Conservation (phyloP, 2,888 invertebrate genomes). For the Selenia dentaria region DNA sequence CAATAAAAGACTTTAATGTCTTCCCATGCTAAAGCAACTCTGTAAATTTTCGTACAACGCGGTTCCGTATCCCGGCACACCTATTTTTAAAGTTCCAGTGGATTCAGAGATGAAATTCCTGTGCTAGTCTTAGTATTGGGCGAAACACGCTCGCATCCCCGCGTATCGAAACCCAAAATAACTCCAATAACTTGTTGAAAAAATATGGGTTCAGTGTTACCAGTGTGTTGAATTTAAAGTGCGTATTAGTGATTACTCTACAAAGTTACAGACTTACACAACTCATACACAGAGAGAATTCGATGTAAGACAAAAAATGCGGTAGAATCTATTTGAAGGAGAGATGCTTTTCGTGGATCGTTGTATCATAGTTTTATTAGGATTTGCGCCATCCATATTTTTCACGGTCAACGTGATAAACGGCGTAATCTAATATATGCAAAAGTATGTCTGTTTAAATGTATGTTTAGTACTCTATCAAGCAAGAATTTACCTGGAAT, state of each 20-base stretch:
- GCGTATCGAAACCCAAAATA: conserved; percentile 36
- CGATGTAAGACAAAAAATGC: conserved; percentile 46
- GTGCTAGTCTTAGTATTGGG: conserved; percentile 73
- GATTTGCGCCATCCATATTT: conserved; percentile 9
- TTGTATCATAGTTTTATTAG: conserved; percentile 22
- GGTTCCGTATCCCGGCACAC: conserved; percentile 51
- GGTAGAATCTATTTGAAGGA: conserved; percentile 40
- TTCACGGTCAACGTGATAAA: conserved; percentile 14
- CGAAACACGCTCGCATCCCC: conserved; percentile 50
- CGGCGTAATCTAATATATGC: no score
- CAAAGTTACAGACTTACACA: conserved; percentile 36
- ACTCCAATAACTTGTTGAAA: conserved; percentile 31
- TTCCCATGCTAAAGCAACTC: conserved; percentile 28
- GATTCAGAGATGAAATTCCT: conserved; percentile 75
- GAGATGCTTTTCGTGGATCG: conserved; percentile 22
- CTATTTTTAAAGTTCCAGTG: conserved; percentile 85
- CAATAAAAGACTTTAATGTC: conserved; percentile 30
- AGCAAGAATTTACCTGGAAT: no score
- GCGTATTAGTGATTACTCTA: conserved; percentile 50
- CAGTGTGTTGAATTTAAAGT: conserved; percentile 58
- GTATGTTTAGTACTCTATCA: no score
- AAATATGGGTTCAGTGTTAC: conserved; percentile 54
- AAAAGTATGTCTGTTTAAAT: no score
- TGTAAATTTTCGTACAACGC: conserved; percentile 47
- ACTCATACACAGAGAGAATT: conserved; percentile 40